Evolutionary conservation across 1,140 invertebrate genomes (phyloP), one percentile per base, ranked within the genome.

Genomic region (Hyposmocoma kahamanoa): DNA sequence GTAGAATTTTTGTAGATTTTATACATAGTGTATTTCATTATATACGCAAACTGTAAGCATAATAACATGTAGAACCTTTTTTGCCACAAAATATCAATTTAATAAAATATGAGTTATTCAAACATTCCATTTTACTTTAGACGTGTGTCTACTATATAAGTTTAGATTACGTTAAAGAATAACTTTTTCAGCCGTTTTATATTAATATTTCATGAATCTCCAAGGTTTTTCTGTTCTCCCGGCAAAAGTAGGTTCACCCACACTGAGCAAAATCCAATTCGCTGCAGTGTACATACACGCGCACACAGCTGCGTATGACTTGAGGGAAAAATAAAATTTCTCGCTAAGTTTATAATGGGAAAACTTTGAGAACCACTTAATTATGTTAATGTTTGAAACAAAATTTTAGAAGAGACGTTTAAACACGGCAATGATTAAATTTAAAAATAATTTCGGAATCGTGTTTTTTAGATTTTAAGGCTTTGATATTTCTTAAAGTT

Each of bases 291-390:
- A 45, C 59, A 57, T 59, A 85, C 70, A 68, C 65, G 53, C 82
- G 76, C 82, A 82, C 82, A 85, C 82, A 71, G 53, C 39, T 59
- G 65, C 72, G 67, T 56, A 55, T 81, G 77, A 82, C 82, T 85
- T 82, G 78, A 83, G 82, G 82, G 79, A 83, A 85, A 85, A 85
- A 85, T 85, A 85, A 85, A 85, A 85, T 83, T 83, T 85, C 82
- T 85, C 79, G 79, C 79, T 85, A 85, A 85, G 82, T 85, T 85
- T 85, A 85, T 85, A 85, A 85, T 85, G 82, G 82, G 82, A 85
- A 85, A 85, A 85, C 79, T 85, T 85, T 85, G 82, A 83, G 79
- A 85, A 83, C 82, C 79, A 85, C 82, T 85, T 85, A 85, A 85
- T 84, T 84, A 83, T 85, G 82, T 84, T 84, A 85, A 85, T 85